Evolutionary conservation across 2,888 invertebrate species (phyloP).

Genomic region (Plusia festucae): DNA sequence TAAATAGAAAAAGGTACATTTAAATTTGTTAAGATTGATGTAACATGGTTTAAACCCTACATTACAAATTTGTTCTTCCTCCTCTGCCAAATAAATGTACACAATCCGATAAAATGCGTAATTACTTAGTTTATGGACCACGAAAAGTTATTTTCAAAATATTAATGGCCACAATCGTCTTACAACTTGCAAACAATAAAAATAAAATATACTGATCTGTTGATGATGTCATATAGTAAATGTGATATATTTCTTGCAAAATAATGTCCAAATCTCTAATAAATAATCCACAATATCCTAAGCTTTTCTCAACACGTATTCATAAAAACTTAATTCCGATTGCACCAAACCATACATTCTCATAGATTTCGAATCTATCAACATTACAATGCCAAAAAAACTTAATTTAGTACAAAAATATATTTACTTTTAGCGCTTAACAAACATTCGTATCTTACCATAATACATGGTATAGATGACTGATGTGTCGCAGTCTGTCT

Average conservation of each 20-base stretch:
- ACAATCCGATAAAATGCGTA: slow-evolving; percentile 54
- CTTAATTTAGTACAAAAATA: slow-evolving; percentile 56
- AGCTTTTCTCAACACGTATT: slow-evolving; percentile 48
- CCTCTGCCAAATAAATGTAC: slow-evolving; percentile 70
- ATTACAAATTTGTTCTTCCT: slow-evolving; percentile 61
- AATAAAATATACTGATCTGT: slow-evolving; percentile 49
- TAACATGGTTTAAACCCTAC: slow-evolving; percentile 42
- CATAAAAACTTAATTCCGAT: slow-evolving; percentile 62
- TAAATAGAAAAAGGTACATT: slow-evolving; percentile 57
- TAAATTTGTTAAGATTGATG: slow-evolving; percentile 57
- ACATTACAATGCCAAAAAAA: slow-evolving; percentile 53
- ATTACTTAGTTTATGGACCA: slow-evolving; percentile 48
- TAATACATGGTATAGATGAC: slow-evolving; percentile 10
- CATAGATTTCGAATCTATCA: slow-evolving; percentile 66
- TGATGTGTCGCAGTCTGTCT: slow-evolving; percentile 32
- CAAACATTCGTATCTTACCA: slow-evolving; percentile 33
- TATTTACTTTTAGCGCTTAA: slow-evolving; percentile 30
- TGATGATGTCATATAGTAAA: slow-evolving; percentile 51
- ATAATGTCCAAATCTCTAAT: slow-evolving; percentile 52
- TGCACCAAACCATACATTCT: slow-evolving; percentile 71
- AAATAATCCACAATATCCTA: slow-evolving; percentile 56
- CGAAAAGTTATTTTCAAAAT: slow-evolving; percentile 62
- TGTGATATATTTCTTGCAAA: slow-evolving; percentile 42
- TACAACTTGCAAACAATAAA: slow-evolving; percentile 55
- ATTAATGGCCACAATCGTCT: slow-evolving; percentile 77